phyloP scores from a whole-genome alignment of 2,113 vertebrate species.

The Entosphenus tridentatus region DNA sequence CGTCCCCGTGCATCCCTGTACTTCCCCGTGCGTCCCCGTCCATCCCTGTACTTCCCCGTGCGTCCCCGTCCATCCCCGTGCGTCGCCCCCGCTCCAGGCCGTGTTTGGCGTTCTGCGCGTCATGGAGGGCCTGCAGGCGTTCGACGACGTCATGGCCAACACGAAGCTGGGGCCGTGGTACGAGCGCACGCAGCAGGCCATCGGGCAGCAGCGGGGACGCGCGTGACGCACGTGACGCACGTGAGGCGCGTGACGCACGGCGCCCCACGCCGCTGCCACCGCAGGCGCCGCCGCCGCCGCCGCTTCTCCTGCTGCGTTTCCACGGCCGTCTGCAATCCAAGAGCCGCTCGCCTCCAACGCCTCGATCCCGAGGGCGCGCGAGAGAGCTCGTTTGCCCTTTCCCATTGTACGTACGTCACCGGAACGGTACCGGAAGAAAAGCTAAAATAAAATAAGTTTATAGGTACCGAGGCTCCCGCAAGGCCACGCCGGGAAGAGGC shows the following conservation, averaged over 20 bases:
- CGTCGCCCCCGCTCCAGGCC: conserved; percentile 23
- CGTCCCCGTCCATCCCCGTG: background rate
- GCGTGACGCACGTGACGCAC: background rate
- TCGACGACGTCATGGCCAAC: conserved; percentile 70
- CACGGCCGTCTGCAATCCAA: too few species aligned
- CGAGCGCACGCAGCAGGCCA: conserved; percentile 36
- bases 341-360: too few species aligned
- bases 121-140: conserved; percentile 80
- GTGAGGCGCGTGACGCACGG: too few species aligned
- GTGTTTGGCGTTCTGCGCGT: conserved; percentile 79
- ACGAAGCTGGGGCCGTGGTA: conserved; percentile 67
- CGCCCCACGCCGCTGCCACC: background rate
- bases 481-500: too few species aligned
- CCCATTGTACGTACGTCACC: too few species aligned
- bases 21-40: background rate
- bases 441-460: too few species aligned
- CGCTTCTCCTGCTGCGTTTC: too few species aligned
- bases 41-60: background rate
- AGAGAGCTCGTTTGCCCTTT: too few species aligned
- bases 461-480: too few species aligned
- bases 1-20: too few species aligned
- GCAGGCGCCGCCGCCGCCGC: background rate
- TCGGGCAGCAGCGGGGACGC: conserved; percentile 18
- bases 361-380: too few species aligned
- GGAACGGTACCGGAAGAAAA: too few species aligned